A percentile compares a stretch with the other conserved stretches of the same genome.
Conservation (phyloP, 2,113 vertebrate species). For the Electrona antarctica region DNA sequence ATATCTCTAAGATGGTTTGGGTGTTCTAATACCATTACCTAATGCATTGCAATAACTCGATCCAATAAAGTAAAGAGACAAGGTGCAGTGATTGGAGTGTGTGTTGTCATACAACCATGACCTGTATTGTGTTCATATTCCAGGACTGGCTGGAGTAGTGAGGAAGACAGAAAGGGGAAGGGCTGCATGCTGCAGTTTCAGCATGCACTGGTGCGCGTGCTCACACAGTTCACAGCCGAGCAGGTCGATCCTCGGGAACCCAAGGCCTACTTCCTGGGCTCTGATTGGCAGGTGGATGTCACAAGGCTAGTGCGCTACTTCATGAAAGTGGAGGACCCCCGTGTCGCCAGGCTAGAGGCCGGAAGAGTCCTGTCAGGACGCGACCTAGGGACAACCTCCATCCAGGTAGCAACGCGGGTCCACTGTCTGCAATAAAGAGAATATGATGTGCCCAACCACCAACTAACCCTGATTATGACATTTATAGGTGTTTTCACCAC, state of each 20-base stretch:
- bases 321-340: slow-evolving; percentile 91
- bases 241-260: slow-evolving; percentile 75
- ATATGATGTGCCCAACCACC: neutral
- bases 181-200: slow-evolving; percentile 93
- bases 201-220: slow-evolving; percentile 86
- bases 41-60: slow-evolving; percentile 53
- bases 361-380: slow-evolving; percentile 87
- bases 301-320: slow-evolving; percentile 87
- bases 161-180: slow-evolving; percentile 82
- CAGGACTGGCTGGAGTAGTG: slow-evolving; percentile 82
- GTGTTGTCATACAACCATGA: slow-evolving; percentile 37
- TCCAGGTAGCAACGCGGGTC: slow-evolving; percentile 77
- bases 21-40: slow-evolving; percentile 51
- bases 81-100: slow-evolving; percentile 42
- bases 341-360: slow-evolving; percentile 83
- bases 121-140: slow-evolving; percentile 25
- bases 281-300: slow-evolving; percentile 94
- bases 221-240: slow-evolving; percentile 91
- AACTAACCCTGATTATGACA: slow-evolving; percentile 1
- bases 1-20: slow-evolving; percentile 43
- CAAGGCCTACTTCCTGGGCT: slow-evolving; percentile 83
- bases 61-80: slow-evolving; percentile 63
- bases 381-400: slow-evolving; percentile 87
- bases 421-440: neutral
- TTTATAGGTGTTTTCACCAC: slow-evolving; percentile 89